Percentiles rank a stretch among this genome's conserved stretches.
phyloP scores from a whole-genome alignment of 1,140 invertebrate genomes.

The Drosophila murphyi region DNA sequence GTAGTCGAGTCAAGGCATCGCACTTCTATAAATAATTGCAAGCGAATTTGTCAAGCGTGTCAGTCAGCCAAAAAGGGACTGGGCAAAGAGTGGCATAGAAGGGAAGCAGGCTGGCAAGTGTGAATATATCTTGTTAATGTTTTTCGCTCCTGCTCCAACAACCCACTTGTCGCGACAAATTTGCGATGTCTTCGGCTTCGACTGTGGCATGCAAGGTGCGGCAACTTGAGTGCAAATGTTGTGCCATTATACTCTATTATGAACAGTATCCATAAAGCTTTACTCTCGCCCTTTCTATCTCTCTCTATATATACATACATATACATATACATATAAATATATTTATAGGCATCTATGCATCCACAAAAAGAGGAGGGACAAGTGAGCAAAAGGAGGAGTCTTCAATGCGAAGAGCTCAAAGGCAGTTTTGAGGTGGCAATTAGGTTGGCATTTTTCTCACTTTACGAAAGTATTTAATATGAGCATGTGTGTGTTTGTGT shows the following conservation, averaged over 20 bases:
- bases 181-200: slow-evolving; percentile 69
- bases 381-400: slow-evolving; percentile 17
- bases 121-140: slow-evolving; percentile 53
- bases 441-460: slow-evolving; percentile 32
- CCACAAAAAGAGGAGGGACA: slow-evolving; percentile 6
- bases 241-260: slow-evolving; percentile 69
- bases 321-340: slow-evolving; percentile 14
- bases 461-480: slow-evolving; percentile 22
- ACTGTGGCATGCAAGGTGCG: slow-evolving; percentile 66
- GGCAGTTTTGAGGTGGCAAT: slow-evolving; percentile 28
- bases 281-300: slow-evolving; percentile 3
- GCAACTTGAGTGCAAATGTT: slow-evolving; percentile 79
- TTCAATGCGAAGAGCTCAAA: slow-evolving; percentile 1
- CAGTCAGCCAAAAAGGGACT: slow-evolving; percentile 49
- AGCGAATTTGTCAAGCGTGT: slow-evolving; percentile 78
- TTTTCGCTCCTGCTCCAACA: slow-evolving; percentile 6
- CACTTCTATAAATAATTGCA: slow-evolving; percentile 82
- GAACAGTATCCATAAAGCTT: slow-evolving; percentile 45
- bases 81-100: slow-evolving; percentile 9
- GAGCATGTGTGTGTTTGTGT: background rate
- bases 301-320: background rate
- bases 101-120: background rate
- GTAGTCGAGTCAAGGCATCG: slow-evolving; percentile 71
- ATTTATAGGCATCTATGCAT: slow-evolving; percentile 22
- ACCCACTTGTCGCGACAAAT: slow-evolving; percentile 64